Evolutionary conservation across 2,888 invertebrate genomes (phyloP), one percentile per base, ranked within the genome.

Genomic region (Lycocerus yunnanus): DNA sequence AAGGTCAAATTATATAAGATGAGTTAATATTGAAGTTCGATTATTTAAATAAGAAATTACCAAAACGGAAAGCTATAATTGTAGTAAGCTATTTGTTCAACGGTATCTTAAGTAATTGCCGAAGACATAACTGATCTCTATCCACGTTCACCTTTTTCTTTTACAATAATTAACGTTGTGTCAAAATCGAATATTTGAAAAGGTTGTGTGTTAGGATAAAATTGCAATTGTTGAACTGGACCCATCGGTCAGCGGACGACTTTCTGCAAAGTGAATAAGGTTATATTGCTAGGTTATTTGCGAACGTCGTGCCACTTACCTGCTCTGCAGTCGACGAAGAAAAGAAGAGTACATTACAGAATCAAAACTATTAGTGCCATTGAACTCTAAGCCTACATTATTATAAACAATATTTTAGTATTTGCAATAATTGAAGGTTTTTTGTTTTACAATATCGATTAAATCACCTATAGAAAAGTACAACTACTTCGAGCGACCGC

Each of bases 331-430:
- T 80, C 81, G 79, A 79, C 81, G 81, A 84, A 85, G 85, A 86
- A 86, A 86, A 86, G 86, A 86, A 86, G 86, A 86, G 85, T 86
- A 84, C 83, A 83, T 83, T 84, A 83, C 81, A 82, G 82, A 84
- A 83, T 83, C 78, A 78, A 81, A 80, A 18, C 43, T 43, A 43
- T 79, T 80, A 78, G 78, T 81, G 81, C 81, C 81, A 81, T 81
- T 81, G 82, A 83, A 81, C 83, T 82, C 79, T 72, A 75, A 75
- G 75, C 72, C 75, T 72, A 72, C 74, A 74, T 74, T 71, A 74
- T 13, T 16, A 68, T 59, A 69, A 59, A 58, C 61, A 20, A 20
- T 63, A 63, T 63, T 18, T 63, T 63, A 13, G 2, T 18, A 13
- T 61, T 61, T 61, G 61, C 15, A 18, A 10, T 61, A 18, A 6